Evolutionary conservation across 2,888 invertebrate species (phyloP).

Genomic region (Athripsodes cinereus): DNA sequence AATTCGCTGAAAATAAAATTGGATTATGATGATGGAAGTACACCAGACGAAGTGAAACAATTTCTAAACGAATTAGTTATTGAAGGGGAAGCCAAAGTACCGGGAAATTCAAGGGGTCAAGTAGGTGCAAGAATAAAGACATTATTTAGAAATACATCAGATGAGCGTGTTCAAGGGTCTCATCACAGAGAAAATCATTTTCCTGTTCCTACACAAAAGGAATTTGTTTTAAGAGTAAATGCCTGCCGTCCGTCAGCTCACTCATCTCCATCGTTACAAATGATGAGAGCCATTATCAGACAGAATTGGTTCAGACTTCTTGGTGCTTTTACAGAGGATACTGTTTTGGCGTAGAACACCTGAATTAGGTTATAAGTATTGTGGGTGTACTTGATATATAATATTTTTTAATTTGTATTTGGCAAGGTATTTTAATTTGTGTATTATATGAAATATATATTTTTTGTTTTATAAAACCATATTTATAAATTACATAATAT

Average conservation of each 20-base stretch:
- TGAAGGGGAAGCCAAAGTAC: slow-evolving; percentile 54
- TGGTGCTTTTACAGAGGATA: slow-evolving; percentile 76
- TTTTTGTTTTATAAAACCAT: no score
- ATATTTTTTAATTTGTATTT: neutral
- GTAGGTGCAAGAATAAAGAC: slow-evolving; percentile 50
- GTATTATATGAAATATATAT: no score
- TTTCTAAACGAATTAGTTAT: slow-evolving; percentile 48
- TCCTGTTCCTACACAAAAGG: slow-evolving; percentile 18
- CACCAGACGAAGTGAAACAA: slow-evolving; percentile 34
- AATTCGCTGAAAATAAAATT: slow-evolving; percentile 52
- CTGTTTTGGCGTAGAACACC: slow-evolving; percentile 52
- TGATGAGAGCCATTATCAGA: slow-evolving; percentile 62
- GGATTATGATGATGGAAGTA: slow-evolving; percentile 29
- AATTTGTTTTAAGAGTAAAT: slow-evolving; percentile 22
- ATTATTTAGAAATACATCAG: slow-evolving; percentile 49
- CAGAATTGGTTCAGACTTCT: slow-evolving; percentile 64
- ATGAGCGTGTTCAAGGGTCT: slow-evolving; percentile 39
- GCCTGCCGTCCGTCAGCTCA: slow-evolving; percentile 52
- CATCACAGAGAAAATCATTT: slow-evolving; percentile 23
- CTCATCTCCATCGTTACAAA: slow-evolving; percentile 57
- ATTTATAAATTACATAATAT: no score
- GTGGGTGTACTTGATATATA: neutral
- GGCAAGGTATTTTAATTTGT: no score
- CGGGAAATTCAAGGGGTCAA: slow-evolving; percentile 49
- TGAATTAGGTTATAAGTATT: neutral